Base-by-base conservation (phyloP, 2,797 vertebrate species). In the Microctenopoma stevenorrisi region DNA sequence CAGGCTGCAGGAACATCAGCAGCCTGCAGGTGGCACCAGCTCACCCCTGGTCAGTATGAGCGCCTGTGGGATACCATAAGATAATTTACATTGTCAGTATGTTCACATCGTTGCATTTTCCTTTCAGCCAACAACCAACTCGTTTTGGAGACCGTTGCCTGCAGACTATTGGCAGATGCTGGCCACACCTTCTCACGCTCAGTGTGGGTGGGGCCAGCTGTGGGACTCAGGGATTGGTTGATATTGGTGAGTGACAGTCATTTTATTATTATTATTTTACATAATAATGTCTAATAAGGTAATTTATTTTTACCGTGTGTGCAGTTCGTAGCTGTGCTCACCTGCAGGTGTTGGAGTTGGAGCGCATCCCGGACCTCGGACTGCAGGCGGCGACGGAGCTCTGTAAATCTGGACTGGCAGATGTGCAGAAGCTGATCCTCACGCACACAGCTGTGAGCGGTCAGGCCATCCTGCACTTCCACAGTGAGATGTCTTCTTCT, bases 111-210 rank as follows among this genome's bases (percentile, higher is more conserved):
- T 4, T 14, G 3, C 12, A 4, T 42, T 42, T 42, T 42, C 42
- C 15, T 26, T 38, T 9, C 88, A 98, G 97, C 89, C 95, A 96
- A 88, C 97, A 97, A 78, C 95, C 96, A 0, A 94, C 88, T 0
- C 95, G 95, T 3, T 97, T 98, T 81, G 96, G 95, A 83, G 96
- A 97, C 87, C 95, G 95, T 28, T 97, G 96, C 88, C 91, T 98
- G 76, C 97, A 97, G 94, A 97, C 95, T 89, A 97, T 98, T 35
- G 97, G 97, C 8, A 94, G 96, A 13, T 98, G 97, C 76, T 98
- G 96, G 96, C 96, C 97, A 0, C 95, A 94, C 88, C 94, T 98
- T 76, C 85, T 84, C 68, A 94, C 91, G 0, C 94, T 97, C 58
- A 95, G 96, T 9, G 91, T 98, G 11, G 97, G 96, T 7, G 96